Percentiles rank a stretch among this genome's conserved stretches.
These are phyloP conservation scores for Phylloscopus trochiloides DNA, from an alignment of 2,113 vertebrate genomes.

Conservation along the genomic window DNA sequence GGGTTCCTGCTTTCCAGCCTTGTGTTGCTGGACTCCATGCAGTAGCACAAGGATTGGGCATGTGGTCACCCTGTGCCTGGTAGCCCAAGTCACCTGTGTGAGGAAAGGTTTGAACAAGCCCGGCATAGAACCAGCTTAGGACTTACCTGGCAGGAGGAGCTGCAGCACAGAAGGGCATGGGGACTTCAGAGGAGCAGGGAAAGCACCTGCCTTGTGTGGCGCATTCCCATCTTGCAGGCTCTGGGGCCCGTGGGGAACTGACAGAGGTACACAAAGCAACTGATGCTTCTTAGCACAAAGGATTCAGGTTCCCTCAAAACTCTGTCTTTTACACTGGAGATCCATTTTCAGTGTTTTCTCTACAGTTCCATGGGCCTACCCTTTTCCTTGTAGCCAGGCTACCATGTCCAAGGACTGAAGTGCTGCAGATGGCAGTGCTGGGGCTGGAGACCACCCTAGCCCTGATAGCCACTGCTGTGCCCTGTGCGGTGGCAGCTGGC, in stretches of 20 bases:
- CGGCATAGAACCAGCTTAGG: not conserved
- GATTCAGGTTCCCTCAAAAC: not conserved
- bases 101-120: not conserved
- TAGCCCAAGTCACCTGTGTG: not conserved
- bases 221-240: not conserved
- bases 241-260: not conserved
- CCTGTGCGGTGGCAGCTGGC: not conserved
- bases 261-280: not conserved
- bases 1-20: not conserved
- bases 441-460: not conserved
- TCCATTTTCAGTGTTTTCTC: not conserved
- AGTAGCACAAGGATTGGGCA: not conserved
- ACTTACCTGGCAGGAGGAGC: not conserved
- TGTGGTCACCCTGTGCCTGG: not conserved
- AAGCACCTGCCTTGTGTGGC: not conserved
- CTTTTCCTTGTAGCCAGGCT: not conserved
- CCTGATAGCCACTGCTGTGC: rapidly evolving
- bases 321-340: not conserved
- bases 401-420: not conserved
- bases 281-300: rapidly evolving
- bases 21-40: not conserved
- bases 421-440: rapidly evolving
- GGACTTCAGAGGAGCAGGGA: not conserved
- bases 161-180: rapidly evolving
- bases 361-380: not conserved